Evolutionary conservation across 2,888 invertebrate genomes (phyloP), one percentile per base, ranked within the genome.

Genomic region (Rhagium mordax): DNA sequence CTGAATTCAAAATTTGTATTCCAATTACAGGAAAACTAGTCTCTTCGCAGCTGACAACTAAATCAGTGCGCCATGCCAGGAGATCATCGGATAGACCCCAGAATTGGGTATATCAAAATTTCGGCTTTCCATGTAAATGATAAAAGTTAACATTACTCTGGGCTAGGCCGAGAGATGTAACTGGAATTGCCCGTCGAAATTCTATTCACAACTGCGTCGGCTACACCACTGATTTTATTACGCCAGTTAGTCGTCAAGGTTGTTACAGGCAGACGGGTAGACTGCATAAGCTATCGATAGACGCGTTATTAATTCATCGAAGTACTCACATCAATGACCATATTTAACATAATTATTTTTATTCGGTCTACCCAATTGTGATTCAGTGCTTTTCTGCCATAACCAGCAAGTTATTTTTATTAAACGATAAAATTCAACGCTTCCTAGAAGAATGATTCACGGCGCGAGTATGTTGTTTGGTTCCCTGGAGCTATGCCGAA

Each of bases 271-370:
- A 72, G 72, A 57, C 72, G 24, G 29, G 21, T 59, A 65, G 66
- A 60, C 57, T 72, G 61, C 51, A 60, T 60, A 51, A 60, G 72
- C 55, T 62, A 72, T 67, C 55, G 55, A 67, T 51, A 61, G 49
- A 15, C 20, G 27, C 67, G 33, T 62, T 66, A 62, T 68, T 72
- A 72, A 67, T 72, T 72, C 62, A 72, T 67, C 72, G 67, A 62
- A 57, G n/a, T 51, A 57, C 62, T 53, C 61, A 67, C 57, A 72
- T 72, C 62, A 72, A 68, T 68, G 72, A 48, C 55, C 47, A 51
- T 66, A 72, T 68, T 72, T 68, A 72, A 49, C 62, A 62, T 67
- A 60, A 57, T 60, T 33, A 16, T 51, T 57, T 70, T 57, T 59
- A 66, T 71, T 66, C 60, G 60, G 55, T 41, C 10, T 47, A 16